These are phyloP conservation scores for Tachysurus vachellii DNA, from an alignment of 2,113 vertebrate genomes.

Conservation along the genomic window DNA sequence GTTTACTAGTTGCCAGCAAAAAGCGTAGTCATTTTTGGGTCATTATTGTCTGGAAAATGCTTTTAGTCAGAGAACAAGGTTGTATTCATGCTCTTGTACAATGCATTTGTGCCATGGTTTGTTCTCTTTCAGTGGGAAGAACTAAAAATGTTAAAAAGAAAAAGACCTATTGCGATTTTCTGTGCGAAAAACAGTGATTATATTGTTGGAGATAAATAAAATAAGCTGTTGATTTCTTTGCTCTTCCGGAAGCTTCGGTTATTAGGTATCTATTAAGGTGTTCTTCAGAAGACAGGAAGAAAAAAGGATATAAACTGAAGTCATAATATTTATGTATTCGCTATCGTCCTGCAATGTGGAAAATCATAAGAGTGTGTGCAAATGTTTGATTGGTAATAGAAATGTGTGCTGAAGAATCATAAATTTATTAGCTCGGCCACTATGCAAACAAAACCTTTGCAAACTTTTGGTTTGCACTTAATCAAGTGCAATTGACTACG, in stretches of 20 bases:
- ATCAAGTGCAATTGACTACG: background rate
- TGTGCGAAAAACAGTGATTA: background rate
- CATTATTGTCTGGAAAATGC: slow-evolving; percentile 11
- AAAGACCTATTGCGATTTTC: background rate
- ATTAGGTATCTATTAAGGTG: background rate
- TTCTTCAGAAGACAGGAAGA: background rate
- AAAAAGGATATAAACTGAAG: background rate
- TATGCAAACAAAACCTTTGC: background rate
- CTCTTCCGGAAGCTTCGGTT: background rate
- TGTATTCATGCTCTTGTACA: background rate
- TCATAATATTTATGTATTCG: background rate
- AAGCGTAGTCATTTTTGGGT: background rate
- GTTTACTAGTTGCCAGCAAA: too few species aligned
- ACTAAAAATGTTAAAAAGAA: background rate
- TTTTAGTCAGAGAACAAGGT: background rate
- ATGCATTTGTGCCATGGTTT: background rate
- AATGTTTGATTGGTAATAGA: background rate
- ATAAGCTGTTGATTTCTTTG: background rate
- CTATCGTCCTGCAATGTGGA: background rate
- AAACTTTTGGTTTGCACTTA: background rate
- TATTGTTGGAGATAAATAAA: slow-evolving; percentile 11
- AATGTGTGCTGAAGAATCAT: background rate
- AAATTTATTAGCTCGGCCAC: background rate
- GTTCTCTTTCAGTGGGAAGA: background rate
- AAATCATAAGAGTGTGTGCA: background rate